phyloP scores from a whole-genome alignment of 2,888 invertebrate species.

The Lasioglossum morio region DNA sequence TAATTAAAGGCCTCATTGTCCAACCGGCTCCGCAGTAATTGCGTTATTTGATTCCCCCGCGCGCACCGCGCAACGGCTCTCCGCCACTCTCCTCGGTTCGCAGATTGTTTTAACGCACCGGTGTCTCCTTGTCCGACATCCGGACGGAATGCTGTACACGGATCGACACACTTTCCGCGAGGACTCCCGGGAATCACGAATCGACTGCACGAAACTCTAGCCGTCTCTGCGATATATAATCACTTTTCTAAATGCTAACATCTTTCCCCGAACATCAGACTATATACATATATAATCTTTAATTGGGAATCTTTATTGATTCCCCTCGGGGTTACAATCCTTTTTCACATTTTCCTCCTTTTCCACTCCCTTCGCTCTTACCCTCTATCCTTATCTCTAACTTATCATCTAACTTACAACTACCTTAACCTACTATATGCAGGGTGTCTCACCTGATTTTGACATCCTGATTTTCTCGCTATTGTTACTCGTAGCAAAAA shows the following conservation, averaged over 20 bases:
- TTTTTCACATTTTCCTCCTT: no score
- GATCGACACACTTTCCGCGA: background rate
- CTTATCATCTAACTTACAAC: no score
- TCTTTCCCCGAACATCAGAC: no score
- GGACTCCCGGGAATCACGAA: background rate
- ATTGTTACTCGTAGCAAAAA: no score
- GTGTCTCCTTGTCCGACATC: background rate
- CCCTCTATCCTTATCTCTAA: no score
- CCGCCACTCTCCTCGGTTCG: background rate
- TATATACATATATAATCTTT: no score
- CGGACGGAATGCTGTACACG: conserved; percentile 17
- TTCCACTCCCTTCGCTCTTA: no score
- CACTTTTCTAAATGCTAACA: background rate
- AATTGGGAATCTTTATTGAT: no score
- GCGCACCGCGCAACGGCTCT: background rate
- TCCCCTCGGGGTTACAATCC: no score
- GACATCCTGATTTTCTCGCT: no score
- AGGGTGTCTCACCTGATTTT: no score
- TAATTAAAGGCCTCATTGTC: conserved; percentile 48
- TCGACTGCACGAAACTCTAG: background rate
- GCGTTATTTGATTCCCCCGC: conserved; percentile 6
- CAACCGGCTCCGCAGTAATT: conserved; percentile 15
- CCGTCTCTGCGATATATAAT: background rate
- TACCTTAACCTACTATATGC: no score
- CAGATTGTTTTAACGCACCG: background rate